Percentiles rank a stretch among this genome's conserved stretches.
phyloP scores from a whole-genome alignment of 2,797 vertebrate genomes.

The Capromys pilorides region DNA sequence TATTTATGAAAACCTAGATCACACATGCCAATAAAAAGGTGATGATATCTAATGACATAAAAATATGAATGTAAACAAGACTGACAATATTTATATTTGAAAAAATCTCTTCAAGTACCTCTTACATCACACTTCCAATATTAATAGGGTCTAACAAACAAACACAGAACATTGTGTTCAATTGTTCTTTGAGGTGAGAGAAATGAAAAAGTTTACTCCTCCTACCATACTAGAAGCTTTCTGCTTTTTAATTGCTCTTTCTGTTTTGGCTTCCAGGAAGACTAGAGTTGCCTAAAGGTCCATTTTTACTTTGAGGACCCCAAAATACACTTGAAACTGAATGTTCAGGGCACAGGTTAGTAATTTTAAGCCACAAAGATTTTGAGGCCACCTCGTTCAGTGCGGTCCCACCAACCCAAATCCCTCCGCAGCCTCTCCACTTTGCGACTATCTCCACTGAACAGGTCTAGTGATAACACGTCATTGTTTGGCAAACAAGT shows the following conservation, averaged over 20 bases:
- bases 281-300: neutral
- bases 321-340: neutral
- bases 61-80: neutral
- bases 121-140: neutral
- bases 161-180: neutral
- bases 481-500: neutral
- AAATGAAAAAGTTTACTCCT: neutral
- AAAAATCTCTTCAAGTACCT: conserved; percentile 30
- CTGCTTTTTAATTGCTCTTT: neutral
- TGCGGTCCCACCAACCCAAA: neutral
- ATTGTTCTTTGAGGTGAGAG: neutral
- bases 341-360: neutral
- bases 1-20: neutral
- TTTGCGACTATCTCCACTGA: neutral
- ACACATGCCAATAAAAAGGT: neutral
- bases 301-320: neutral
- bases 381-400: neutral
- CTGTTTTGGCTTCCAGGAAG: neutral
- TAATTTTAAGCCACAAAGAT: neutral
- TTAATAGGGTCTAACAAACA: neutral
- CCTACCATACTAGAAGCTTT: conserved; percentile 12
- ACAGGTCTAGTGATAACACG: neutral
- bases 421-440: neutral
- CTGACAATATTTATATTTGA: conserved; percentile 22
- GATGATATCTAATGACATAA: neutral